A percentile compares a stretch with the other conserved stretches of the same genome.
Evolutionary conservation across 1,140 invertebrate genomes (phyloP).

Genomic region (Teleopsis dalmanni): DNA sequence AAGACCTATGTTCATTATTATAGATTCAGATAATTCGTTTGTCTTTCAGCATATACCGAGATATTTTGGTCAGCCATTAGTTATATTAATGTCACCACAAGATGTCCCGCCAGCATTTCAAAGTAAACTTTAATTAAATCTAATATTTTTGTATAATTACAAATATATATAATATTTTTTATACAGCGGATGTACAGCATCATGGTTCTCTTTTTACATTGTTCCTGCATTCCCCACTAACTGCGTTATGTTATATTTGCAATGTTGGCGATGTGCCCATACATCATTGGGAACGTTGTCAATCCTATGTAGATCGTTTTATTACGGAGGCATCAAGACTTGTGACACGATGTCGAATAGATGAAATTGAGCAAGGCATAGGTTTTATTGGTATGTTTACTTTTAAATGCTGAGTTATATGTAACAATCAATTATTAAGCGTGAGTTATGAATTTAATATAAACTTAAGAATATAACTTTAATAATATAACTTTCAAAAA

Average conservation of each 20-base stretch:
- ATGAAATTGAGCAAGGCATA: slow-evolving; percentile 54
- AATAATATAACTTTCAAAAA: background rate
- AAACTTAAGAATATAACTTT: background rate
- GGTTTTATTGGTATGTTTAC: slow-evolving; percentile 36
- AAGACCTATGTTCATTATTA: slow-evolving; percentile 85
- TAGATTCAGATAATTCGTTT: slow-evolving; percentile 93
- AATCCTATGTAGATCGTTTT: slow-evolving; percentile 80
- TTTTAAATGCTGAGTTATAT: background rate
- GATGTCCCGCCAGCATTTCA: slow-evolving; percentile 77
- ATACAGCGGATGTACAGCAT: slow-evolving; percentile 69
- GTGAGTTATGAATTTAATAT: background rate
- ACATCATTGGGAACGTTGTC: slow-evolving; percentile 84
- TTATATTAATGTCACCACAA: slow-evolving; percentile 90
- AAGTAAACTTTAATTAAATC: slow-evolving; percentile 48
- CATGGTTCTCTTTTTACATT: slow-evolving; percentile 91
- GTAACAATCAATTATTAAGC: background rate
- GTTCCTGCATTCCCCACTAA: slow-evolving; percentile 89
- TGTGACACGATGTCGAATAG: slow-evolving; percentile 72
- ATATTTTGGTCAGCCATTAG: slow-evolving; percentile 90
- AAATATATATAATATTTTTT: background rate
- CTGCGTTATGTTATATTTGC: slow-evolving; percentile 87
- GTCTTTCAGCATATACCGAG: slow-evolving; percentile 88
- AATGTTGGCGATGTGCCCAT: slow-evolving; percentile 80
- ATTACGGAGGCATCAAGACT: slow-evolving; percentile 80
- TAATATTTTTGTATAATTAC: background rate